These are phyloP conservation scores for Lophotis ruficrista DNA, from an alignment of 2,113 vertebrate species.

Conservation along the genomic window DNA sequence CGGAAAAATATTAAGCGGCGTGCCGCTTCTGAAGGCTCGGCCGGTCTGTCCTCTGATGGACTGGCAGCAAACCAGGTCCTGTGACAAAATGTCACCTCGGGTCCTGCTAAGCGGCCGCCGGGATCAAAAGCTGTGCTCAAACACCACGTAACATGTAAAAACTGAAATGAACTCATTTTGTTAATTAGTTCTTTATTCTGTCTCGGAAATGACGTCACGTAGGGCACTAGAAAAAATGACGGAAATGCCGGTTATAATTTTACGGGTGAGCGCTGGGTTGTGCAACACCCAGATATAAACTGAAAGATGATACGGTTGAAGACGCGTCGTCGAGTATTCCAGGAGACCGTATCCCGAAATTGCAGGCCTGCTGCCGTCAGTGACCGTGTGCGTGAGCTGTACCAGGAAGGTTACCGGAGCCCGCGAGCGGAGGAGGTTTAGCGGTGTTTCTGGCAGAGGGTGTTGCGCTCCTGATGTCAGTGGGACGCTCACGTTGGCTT, in stretches of 20 bases:
- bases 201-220: background rate
- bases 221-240: background rate
- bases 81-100: background rate
- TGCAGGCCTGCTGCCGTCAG: background rate
- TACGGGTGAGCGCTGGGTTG: background rate
- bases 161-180: background rate
- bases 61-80: background rate
- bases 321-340: background rate
- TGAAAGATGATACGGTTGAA: background rate
- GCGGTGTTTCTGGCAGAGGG: background rate
- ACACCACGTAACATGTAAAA: rapidly evolving
- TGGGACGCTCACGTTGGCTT: background rate
- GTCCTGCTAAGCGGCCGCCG: background rate
- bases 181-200: background rate
- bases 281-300: conserved; percentile 60
- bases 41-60: background rate
- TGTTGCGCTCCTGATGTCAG: background rate
- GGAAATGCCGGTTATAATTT: background rate
- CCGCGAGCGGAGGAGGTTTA: background rate
- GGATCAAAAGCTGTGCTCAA: background rate
- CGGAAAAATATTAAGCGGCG: rapidly evolving
- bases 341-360: background rate
- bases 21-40: background rate
- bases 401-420: background rate
- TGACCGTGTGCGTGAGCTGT: background rate